These are phyloP conservation scores for Pantherophis vulpinus DNA, from an alignment of 2,797 vertebrate species.

Conservation along the genomic window DNA sequence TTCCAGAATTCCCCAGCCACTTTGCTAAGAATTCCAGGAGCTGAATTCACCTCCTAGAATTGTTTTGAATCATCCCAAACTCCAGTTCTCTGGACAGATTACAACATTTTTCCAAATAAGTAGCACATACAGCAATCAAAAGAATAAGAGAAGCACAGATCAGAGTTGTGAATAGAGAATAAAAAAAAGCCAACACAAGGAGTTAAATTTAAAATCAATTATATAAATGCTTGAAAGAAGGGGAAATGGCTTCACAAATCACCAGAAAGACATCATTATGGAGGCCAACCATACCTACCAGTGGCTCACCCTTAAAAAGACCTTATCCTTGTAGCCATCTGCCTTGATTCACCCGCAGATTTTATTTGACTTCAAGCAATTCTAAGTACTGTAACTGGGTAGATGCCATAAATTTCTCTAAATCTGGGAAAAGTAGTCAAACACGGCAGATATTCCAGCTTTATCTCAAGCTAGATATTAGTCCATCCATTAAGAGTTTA, in stretches of 20 bases:
- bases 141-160: background rate
- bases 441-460: background rate
- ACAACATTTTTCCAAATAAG: background rate
- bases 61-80: background rate
- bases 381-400: background rate
- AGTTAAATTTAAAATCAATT: background rate
- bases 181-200: background rate
- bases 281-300: background rate
- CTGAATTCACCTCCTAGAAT: background rate
- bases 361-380: background rate
- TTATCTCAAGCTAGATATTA: background rate
- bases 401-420: background rate
- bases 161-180: background rate
- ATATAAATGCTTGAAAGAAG: background rate
- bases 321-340: background rate
- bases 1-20: background rate
- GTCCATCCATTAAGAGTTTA: background rate
- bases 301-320: background rate
- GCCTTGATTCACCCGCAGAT: background rate
- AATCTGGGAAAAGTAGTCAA: background rate
- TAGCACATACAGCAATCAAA: background rate
- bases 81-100: background rate
- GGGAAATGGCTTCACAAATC: background rate
- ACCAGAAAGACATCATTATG: background rate
- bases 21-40: background rate